Evolutionary conservation across 2,888 invertebrate genomes (phyloP), one percentile per base, ranked within the genome.

Genomic region (Teleogryllus oceanicus): DNA sequence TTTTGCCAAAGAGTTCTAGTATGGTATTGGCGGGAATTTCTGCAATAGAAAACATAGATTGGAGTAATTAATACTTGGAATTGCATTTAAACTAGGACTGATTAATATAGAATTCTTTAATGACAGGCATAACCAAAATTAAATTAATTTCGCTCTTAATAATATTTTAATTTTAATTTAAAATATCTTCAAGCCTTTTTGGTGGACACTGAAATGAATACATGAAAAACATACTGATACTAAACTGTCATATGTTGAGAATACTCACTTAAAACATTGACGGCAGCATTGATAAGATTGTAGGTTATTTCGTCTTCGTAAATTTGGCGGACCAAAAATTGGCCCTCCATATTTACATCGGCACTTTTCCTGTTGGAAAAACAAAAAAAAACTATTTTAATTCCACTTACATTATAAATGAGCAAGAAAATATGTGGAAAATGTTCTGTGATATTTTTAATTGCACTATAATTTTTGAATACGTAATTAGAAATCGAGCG

Each of bases 251-350:
- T 37, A 5, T 37, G 37, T 37, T 37, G 37, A 37, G 37, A 37
- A 37, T 83, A 91, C 93, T 91, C 90, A 97, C 97, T 92, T 83
- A 98, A 89, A 80, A 97, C 92, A 88, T 96, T 95, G 78, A 96
- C 96, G 37, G 98, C 97, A 21, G 97, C 97, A 51, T 92, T 92
- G 83, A 98, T 96, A 84, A 98, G 89, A 86, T 96, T 96, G 88
- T 97, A 98, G 1, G 98, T 97, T 82, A 97, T 92, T 87, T 96
- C 96, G 86, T 98, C 98, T 85, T 97, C 97, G 87, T 98, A 98
- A 84, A 97, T 96, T 88, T 97, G 96, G 16, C 97, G 90, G 18
- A 97, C 97, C 83, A 98, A 89, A 87, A 98, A 98, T 84, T 97
- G 96, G 2, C 97, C 97, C 85, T 98, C 97, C 96, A 98, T 97